Evolutionary conservation across 2,888 invertebrate species (phyloP).

Genomic region (Penaeus monodon): DNA sequence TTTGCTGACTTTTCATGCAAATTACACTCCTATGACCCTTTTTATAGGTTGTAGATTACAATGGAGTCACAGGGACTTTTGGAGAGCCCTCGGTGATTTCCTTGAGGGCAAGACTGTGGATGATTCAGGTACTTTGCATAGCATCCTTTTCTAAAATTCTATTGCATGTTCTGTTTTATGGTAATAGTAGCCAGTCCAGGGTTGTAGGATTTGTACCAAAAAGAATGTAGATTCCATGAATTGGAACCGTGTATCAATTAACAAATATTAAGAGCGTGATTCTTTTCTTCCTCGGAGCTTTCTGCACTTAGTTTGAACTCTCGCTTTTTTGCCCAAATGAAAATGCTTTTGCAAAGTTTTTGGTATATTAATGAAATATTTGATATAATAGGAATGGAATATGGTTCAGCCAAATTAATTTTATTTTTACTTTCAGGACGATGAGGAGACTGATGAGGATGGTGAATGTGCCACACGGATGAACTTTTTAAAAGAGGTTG

Average conservation of each 20-base stretch:
- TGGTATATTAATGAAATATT: too few relatives aligned
- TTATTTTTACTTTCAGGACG: slow-evolving; percentile 45
- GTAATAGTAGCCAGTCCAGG: too few relatives aligned
- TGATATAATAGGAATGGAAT: too few relatives aligned
- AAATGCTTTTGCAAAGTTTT: too few relatives aligned
- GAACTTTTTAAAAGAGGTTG: slow-evolving; percentile 50
- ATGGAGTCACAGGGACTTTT: slow-evolving; percentile 68
- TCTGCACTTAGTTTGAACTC: not conserved
- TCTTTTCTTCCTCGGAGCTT: not conserved
- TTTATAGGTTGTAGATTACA: slow-evolving; percentile 60
- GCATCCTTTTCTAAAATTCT: too few relatives aligned
- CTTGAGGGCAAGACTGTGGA: slow-evolving; percentile 67
- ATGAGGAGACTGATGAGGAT: slow-evolving; percentile 63
- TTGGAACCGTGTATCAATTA: too few relatives aligned
- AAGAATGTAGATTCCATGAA: too few relatives aligned
- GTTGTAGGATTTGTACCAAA: too few relatives aligned
- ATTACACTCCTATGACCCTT: slow-evolving; percentile 23
- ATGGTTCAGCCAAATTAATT: not conserved
- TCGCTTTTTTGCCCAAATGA: too few relatives aligned
- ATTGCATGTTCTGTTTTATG: too few relatives aligned
- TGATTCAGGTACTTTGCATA: slow-evolving; percentile 42
- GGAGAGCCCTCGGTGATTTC: slow-evolving; percentile 70
- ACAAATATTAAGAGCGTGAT: too few relatives aligned
- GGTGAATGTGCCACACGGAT: slow-evolving; percentile 64
- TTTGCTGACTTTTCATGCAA: not conserved